A percentile compares a stretch with the other conserved stretches of the same genome.
phyloP scores from a whole-genome alignment of 2,888 invertebrate species.

The Cephus runcator region DNA sequence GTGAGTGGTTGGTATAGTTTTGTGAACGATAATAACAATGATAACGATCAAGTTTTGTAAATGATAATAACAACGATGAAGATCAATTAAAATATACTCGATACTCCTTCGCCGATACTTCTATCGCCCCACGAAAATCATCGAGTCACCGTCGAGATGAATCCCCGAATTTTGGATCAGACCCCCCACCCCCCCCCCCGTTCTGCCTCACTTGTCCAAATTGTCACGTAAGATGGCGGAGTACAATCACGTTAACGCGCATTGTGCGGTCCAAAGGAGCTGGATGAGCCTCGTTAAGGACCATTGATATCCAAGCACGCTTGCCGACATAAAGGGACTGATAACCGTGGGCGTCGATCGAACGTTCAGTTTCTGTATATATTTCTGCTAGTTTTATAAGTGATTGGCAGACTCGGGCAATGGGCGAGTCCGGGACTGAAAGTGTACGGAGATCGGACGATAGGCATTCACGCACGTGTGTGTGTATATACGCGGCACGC shows the following conservation, averaged over 20 bases:
- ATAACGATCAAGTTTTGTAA: no score
- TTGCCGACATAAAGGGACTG: not conserved
- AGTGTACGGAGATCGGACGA: not conserved
- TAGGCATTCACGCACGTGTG: not conserved
- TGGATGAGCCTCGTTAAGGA: not conserved
- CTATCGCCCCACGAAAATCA: not conserved
- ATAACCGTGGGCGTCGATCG: not conserved
- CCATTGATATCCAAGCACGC: constrained; percentile 1
- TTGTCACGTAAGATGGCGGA: not conserved
- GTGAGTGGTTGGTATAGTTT: no score
- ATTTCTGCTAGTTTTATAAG: not conserved
- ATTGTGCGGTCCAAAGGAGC: constrained; percentile 1
- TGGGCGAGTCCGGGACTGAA: not conserved
- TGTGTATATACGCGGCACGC: not conserved
- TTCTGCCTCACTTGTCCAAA: not conserved
- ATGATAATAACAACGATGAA: no score
- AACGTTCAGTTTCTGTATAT: not conserved
- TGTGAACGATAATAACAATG: no score
- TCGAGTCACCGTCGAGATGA: not conserved
- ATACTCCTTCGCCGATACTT: not conserved
- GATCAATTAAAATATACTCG: not conserved
- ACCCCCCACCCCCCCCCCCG: no score
- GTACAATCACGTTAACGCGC: not conserved
- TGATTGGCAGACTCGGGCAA: not conserved
- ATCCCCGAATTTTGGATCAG: not conserved